Percentiles rank a stretch among this genome's conserved stretches.
These are phyloP conservation scores for Hypercompe scribonia DNA, from an alignment of 2,888 invertebrate species.

Conservation along the genomic window DNA sequence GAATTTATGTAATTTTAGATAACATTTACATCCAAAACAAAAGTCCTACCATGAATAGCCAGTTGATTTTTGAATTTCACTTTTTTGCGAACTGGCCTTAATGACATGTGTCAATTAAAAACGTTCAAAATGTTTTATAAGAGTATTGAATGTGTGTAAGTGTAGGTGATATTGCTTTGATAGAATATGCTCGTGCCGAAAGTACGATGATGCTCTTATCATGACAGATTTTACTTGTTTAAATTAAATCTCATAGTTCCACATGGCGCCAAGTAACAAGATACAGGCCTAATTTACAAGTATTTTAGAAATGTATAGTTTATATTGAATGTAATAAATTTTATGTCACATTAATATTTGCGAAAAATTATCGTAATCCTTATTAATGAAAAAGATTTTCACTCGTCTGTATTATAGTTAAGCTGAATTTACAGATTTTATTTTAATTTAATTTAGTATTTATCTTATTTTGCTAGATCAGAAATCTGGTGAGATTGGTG, in stretches of 20 bases:
- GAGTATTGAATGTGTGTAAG: slow-evolving; percentile 62
- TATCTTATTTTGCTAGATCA: slow-evolving; percentile 50
- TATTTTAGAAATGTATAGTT: slow-evolving; percentile 24
- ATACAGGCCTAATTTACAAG: slow-evolving; percentile 37
- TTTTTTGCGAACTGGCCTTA: slow-evolving; percentile 60
- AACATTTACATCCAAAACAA: slow-evolving; percentile 70
- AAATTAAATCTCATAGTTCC: slow-evolving; percentile 58
- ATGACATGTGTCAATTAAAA: slow-evolving; percentile 76
- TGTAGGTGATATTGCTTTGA: slow-evolving; percentile 61
- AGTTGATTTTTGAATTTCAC: slow-evolving; percentile 52
- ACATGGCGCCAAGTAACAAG: slow-evolving; percentile 46
- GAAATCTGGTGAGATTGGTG: slow-evolving; percentile 50
- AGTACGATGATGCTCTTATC: slow-evolving; percentile 64
- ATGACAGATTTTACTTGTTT: slow-evolving; percentile 35
- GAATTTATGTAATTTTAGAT: slow-evolving; percentile 81
- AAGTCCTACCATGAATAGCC: slow-evolving; percentile 44
- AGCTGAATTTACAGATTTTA: slow-evolving; percentile 29
- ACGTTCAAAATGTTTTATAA: slow-evolving; percentile 71
- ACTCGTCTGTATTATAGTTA: slow-evolving; percentile 33
- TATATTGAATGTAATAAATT: slow-evolving; percentile 23
- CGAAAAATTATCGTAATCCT: slow-evolving; percentile 28
- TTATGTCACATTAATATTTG: slow-evolving; percentile 17
- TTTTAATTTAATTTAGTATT: slow-evolving; percentile 43
- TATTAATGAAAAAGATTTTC: slow-evolving; percentile 43
- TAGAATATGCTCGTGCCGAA: slow-evolving; percentile 72